These are phyloP conservation scores for Ochropleura leucogaster DNA, from an alignment of 2,888 invertebrate genomes.

Conservation along the genomic window DNA sequence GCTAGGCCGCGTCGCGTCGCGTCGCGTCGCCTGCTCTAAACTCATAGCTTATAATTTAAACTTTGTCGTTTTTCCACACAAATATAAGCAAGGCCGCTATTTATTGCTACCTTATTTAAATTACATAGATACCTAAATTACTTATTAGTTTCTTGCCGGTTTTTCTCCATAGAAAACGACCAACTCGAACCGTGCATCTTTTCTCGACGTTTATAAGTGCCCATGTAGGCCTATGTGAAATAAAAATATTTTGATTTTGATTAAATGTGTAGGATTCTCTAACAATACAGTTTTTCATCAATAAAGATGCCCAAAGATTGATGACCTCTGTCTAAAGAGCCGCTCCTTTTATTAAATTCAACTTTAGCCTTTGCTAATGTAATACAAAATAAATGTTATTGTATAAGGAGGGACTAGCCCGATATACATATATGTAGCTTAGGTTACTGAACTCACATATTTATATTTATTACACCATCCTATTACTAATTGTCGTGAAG, in stretches of 20 bases:
- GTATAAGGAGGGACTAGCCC: no score
- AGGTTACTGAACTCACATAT: neutral
- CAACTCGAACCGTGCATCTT: no score
- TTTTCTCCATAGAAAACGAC: no score
- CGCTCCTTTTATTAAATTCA: neutral
- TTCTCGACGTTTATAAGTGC: no score
- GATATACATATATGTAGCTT: neutral
- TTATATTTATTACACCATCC: neutral
- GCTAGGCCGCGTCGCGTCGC: constrained; percentile 26
- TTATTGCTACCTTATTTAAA: constrained; percentile 23
- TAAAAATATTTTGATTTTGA: no score
- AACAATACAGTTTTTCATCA: neutral
- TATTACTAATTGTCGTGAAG: neutral
- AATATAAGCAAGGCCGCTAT: constrained; percentile 28
- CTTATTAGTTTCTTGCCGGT: no score
- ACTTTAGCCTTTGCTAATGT: neutral
- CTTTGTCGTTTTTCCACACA: constrained; percentile 27
- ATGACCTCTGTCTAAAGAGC: neutral
- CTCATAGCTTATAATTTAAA: constrained; percentile 39
- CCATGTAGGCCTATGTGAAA: no score
- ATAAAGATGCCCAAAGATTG: neutral
- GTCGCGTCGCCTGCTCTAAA: constrained; percentile 39
- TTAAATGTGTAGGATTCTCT: neutral
- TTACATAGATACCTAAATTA: neutral
- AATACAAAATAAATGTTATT: neutral